Evolutionary conservation across 2,888 invertebrate genomes (phyloP).

Genomic region (Eupithecia subumbrata): DNA sequence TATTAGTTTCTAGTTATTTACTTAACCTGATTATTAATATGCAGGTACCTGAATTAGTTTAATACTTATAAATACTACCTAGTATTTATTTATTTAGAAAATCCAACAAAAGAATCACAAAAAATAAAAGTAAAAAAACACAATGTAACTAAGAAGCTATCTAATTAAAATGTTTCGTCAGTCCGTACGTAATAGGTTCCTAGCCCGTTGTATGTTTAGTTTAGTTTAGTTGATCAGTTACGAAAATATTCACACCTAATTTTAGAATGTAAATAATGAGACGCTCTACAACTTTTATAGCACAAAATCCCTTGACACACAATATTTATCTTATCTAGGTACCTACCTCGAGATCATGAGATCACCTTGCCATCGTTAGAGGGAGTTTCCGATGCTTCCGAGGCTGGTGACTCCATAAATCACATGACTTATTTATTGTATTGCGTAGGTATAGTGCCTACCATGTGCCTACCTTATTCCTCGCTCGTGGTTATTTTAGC

Average conservation of each 20-base stretch:
- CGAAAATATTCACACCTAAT: background rate
- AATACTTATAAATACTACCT: background rate
- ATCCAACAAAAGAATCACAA: no score
- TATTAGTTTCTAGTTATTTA: no score
- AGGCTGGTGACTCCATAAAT: background rate
- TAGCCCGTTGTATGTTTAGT: background rate
- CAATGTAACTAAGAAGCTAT: background rate
- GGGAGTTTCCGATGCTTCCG: background rate
- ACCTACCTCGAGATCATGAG: background rate
- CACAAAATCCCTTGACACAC: background rate
- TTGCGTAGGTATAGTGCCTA: background rate
- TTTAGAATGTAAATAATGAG: background rate
- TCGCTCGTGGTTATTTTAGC: background rate
- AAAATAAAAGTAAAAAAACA: no score
- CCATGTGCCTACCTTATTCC: no score
- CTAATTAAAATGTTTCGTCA: background rate
- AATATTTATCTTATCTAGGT: conserved; percentile 4
- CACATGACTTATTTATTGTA: background rate
- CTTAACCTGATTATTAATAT: background rate
- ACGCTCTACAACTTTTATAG: background rate
- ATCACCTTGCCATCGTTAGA: background rate
- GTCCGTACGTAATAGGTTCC: background rate
- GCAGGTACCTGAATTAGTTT: background rate
- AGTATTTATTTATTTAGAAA: background rate
- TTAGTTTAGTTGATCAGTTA: background rate